Evolutionary conservation across 1,140 invertebrate species (phyloP), one percentile per base, ranked within the genome.

Genomic region (Leptonema lineaticorne): DNA sequence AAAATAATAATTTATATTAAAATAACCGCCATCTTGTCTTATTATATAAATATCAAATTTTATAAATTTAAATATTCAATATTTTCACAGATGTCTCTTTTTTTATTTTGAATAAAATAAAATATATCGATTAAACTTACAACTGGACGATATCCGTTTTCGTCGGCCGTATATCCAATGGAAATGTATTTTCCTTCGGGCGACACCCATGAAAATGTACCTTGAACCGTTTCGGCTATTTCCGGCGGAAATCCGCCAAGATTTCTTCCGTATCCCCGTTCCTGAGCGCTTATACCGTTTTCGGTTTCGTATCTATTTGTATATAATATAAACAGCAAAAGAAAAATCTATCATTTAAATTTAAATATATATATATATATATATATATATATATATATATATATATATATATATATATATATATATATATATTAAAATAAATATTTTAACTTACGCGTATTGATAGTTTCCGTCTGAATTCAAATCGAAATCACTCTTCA

Each of bases 201-300:
- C 22, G 80, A 78, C 18, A 74, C 78, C 76, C 76, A 83, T 27
- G 78, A 77, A 77, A 78, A 83, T 37, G 78, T 75, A 20, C 81
- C 81, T 68, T 79, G 78, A 46, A 73, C 74, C 11, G 80, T 79
- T n/a, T 75, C 76, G 16, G 79, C 77, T 7, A 71, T 53, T n/a
- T 79, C 71, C 7, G 85, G 82, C 1, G 84, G 83, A 74, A 85
- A 84, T 8, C 82, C 79, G 59, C 77, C 77, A 30, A 81, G 74
- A 72, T 78, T 78, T 65, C 79, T 82, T 58, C 81, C 78, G 20
- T 74, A 73, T 14, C 85, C 87, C 62, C 78, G 75, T 64, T 83
- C 83, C 64, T 85, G 76, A 1, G 79, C 83, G 2, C 81, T 76
- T 60, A 87, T 87, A 48, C 86, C 86, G 74, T 88, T 86, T 48